Base-by-base conservation (phyloP, 1,140 invertebrate species). In the Drosophila quadrilineata region DNA sequence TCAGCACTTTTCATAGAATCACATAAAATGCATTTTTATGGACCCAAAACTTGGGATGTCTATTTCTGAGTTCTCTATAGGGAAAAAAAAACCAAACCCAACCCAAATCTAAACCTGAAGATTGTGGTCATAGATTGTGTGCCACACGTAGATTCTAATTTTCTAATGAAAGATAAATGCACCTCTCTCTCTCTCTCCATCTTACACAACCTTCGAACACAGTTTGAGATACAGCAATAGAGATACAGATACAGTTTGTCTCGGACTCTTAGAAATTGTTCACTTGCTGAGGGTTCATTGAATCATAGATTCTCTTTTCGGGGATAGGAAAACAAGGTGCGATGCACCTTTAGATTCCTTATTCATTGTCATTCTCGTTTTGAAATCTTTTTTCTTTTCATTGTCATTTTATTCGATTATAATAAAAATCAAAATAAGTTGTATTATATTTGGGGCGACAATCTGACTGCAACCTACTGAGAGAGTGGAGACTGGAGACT, bases 111-210 rank as follows among this genome's bases (percentile, higher is more conserved):
- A 58, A 54, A 60, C 57, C 57, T 16, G 6, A 46, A 86, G 80
- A 86, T 86, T 86, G 80, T 86, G 80, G 80, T 86, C 82, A 75
- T 75, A 67, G 80, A 86, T 86, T 86, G 68, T 65, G 63, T 50
- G 57, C 60, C 79, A 82, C 76, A 77, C 74, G 53, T 63, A 84
- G 79, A 86, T 86, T 86, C 62, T 75, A 64, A 85, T 72, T 85
- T 85, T 85, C 79, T 75, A 80, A 80, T 75, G 79, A 85, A 85
- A 85, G 82, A 85, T 85, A 85, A 86, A 84, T 85, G 73, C 59
- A 58, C 31, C 9, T 17, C n/a, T 5, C 5, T 22, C 53, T 52
- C 67, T 60, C 53, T 52, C 67, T 60, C 66, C 64, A 40, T 43
- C 45, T 53, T 70, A 49, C 19, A 28, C 36, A 29, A 5, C 48